A percentile compares a stretch with the other conserved stretches of the same genome.
Evolutionary conservation across 2,797 vertebrate species (phyloP).

Genomic region (Hylomyscus alleni): DNA sequence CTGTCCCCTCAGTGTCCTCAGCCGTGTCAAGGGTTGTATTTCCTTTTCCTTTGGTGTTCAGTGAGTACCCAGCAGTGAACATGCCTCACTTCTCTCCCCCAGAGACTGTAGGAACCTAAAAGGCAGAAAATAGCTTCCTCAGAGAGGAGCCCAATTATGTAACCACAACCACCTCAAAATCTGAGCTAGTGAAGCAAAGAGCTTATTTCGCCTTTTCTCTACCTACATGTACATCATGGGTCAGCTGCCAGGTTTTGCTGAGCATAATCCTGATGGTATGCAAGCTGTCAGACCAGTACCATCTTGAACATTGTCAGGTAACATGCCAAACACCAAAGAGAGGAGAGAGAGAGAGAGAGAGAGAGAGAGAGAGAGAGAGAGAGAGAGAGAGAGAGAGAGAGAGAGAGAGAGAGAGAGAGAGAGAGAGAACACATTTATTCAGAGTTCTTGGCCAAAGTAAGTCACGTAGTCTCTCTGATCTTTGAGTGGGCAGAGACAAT

Average conservation of each 20-base stretch:
- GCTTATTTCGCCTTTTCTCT: neutral
- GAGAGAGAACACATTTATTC: neutral
- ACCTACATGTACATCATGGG: rapidly evolving
- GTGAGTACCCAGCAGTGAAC: neutral
- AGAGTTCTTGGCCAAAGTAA: neutral
- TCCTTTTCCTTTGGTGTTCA: neutral
- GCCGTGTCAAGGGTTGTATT: neutral
- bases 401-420: neutral
- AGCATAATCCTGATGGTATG: neutral
- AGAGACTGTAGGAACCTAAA: neutral
- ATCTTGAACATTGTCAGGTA: neutral
- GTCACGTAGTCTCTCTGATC: neutral
- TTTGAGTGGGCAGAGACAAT: neutral
- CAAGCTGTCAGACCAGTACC: neutral
- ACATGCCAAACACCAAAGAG: neutral
- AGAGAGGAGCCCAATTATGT: neutral
- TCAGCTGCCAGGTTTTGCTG: neutral
- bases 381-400: no score
- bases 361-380: neutral
- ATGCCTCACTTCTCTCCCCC: neutral
- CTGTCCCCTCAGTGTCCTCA: neutral
- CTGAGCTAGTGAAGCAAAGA: neutral
- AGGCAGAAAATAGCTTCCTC: neutral
- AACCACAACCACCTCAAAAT: neutral
- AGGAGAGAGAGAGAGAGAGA: rapidly evolving